Base-by-base conservation (phyloP, 2,797 vertebrate genomes). In the Podargus strigoides region DNA sequence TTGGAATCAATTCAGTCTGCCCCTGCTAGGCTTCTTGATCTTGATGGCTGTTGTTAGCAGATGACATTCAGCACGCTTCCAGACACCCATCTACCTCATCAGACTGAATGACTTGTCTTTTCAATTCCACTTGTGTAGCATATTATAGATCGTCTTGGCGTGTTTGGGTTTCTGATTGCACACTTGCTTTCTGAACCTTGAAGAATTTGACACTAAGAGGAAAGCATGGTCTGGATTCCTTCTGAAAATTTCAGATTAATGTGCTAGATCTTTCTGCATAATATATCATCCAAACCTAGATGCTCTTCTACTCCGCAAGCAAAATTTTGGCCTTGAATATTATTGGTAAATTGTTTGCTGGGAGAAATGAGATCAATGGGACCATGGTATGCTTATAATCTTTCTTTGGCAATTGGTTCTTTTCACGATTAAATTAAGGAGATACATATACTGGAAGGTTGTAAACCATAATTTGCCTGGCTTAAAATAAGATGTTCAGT, bases 111-210 rank as follows among this genome's bases (percentile, higher is more conserved):
- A 82, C 36, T 89, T 53, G 30, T 67, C 68, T 82, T 89, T 87
- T 73, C 78, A 72, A 10, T 91, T 85, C 50, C 26, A 30, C 39
- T 87, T 95, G 39, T 60, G 26, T 64, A 67, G n/a, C 14, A 20
- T 53, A 52, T 78, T 75, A 64, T 18, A 83, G 56, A 59, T 80
- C 1, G 1, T 59, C 53, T 83, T 66, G 37, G 14, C 0, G 8
- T 47, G 50, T 78, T 95, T 81, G 68, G 75, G 77, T 92, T 95
- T 94, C 50, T 83, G 64, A 55, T 87, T 73, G 42, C 26, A 81
- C 30, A 78, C n/a, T 83, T 91, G 10, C 39, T 90, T 95, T 94
- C 68, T 90, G 62, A 83, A 67, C 49, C 55, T 52, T 15, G 14
- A 88, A 86, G 74, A 73, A 84, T 52, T 74, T 77, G 36, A 74